Evolutionary conservation across 2,797 vertebrate species (phyloP), one percentile per base, ranked within the genome.

Genomic region (Molossus alvarezi): DNA sequence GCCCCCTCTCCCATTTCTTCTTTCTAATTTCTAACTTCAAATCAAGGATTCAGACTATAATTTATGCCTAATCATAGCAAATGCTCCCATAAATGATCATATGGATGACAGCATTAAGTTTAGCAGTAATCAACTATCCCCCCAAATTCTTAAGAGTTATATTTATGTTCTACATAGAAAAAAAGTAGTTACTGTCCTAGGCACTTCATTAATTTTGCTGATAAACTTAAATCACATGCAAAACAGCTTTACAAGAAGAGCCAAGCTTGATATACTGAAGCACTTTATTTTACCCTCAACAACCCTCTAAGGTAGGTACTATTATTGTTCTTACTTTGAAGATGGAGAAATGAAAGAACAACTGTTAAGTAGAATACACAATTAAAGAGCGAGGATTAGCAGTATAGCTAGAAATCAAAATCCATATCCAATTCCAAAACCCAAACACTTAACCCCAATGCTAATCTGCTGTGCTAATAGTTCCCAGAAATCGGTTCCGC

Each of bases 241-340:
- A 77, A 94, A 89, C 15, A 73, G 23, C 20, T 82, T 15, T 76
- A 25, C 5, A 23, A 83, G 64, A 64, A 94, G 29, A 83, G 33
- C 6, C 41, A 83, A 41, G 41, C 82, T 67, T 55, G 76, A 57
- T 29, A 62, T 3, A 57, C 45, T 18, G 21, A 62, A 76, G 27
- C 37, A 51, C 17, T 71, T 69, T 37, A 37, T 58, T 91, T 83
- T 77, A 77, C 57, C 55, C 27, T 58, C 55, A 29, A 82, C 41
- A 72, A 79, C 10, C 27, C 53, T 82, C 9, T 76, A 57, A 65
- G 62, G n/a, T 64, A 81, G 27, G 25, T 27, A 57, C 23, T n/a
- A 60, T 62, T 45, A 93, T 53, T 37, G 37, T 87, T 17, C 29
- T 90, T 85, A 90, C 69, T 89, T 83, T 86, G 76, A 88, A 94